These are phyloP conservation scores for Aspiorhynchus laticeps DNA, from an alignment of 2,113 vertebrate genomes.

Conservation along the genomic window DNA sequence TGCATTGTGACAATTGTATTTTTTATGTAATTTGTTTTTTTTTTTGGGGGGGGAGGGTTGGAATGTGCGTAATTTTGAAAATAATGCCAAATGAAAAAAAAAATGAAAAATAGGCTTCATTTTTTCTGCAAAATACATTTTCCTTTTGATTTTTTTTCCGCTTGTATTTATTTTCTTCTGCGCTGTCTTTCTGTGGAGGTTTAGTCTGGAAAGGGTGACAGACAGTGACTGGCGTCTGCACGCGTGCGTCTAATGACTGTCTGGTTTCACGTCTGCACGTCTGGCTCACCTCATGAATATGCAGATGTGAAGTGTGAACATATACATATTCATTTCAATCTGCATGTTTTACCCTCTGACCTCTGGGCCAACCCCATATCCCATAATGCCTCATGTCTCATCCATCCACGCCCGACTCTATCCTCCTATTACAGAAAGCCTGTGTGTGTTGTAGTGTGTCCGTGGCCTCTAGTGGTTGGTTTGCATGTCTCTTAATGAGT, in stretches of 20 bases:
- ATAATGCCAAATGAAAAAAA: not conserved
- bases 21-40: too few species aligned
- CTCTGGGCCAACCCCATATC: too few species aligned
- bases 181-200: too few species aligned
- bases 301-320: conserved; percentile 28
- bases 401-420: not conserved
- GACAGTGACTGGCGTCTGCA: conserved; percentile 5
- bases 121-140: not conserved
- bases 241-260: conserved; percentile 26
- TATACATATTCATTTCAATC: conserved; percentile 51
- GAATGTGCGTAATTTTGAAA: not conserved
- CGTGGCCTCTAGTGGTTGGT: not conserved
- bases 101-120: not conserved
- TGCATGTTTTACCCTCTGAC: conserved; percentile 54
- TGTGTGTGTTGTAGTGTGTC: conserved; percentile 1
- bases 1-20: not conserved
- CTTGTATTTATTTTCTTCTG: not conserved
- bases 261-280: conserved; percentile 5
- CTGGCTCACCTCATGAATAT: conserved; percentile 49
- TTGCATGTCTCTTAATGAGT: not conserved
- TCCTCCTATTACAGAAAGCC: not conserved
- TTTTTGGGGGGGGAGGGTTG: too few species aligned
- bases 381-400: not conserved
- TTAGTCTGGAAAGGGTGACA: not conserved
- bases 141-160: not conserved